Base-by-base conservation (phyloP, 2,888 invertebrate genomes). In the Ophion ventricosus region DNA sequence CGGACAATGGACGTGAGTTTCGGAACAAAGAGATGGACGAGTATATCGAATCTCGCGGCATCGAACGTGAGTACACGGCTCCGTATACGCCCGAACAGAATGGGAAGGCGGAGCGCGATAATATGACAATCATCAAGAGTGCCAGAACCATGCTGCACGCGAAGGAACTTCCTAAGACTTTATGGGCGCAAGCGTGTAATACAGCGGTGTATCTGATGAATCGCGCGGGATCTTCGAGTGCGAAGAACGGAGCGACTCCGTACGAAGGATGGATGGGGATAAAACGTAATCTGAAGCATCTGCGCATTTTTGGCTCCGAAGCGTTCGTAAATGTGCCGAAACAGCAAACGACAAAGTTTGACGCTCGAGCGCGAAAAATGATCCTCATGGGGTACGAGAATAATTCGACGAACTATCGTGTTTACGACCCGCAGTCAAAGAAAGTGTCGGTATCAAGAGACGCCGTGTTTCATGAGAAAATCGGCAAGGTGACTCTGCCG, bases 1-100 rank as follows among this genome's bases (percentile, higher is more conserved):
- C 87, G 0, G 87, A 88, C 29, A 86, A 86, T 54, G 87, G 86
- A 5, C 11, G 25, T 0, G 87, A 88, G 59, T 88, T 85, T 40
- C 10, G 56, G 11, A 87, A 84, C 66, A 25, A 61, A n/a, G 54
- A 73, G 1, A 82, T 90, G 54, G 77, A 86, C 29, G 35, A 10
- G 1, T 72, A 72, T 29, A 11, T 35, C 1, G 70, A 72, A 10
- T 57, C 70, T 4, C 57, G 57, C 11, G 57, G 70, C 0, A 72
- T 72, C n/a, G 29, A 72, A 11, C 29, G 57, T n/a, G 70, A 80
- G 57, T 54, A 5, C 17, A 75, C 83, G 7, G 76, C 40, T 23
- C 76, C 76, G 1, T 80, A 77, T 14, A 80, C 83, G 26, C 80
- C 76, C 1, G 66, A 83, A 35, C 83, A 80, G 17, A 83, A 80